Base-by-base conservation (phyloP, 1,140 invertebrate genomes). In the Ectropis grisescens region DNA sequence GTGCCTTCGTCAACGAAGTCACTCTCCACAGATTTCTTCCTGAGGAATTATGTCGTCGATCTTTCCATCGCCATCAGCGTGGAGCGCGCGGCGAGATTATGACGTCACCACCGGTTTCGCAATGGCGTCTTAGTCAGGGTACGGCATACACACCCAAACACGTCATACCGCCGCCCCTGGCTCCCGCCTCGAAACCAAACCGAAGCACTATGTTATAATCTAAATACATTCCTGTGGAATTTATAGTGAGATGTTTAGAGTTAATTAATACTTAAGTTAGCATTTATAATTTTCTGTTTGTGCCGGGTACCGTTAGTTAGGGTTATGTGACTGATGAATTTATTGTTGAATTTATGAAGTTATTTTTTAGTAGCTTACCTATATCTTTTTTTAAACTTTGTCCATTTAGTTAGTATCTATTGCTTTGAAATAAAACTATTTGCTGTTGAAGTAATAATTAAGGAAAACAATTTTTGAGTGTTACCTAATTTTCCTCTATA, bases 1-100 rank as follows among this genome's bases (percentile, higher is more conserved):
- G n/a, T n/a, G n/a, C n/a, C n/a, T n/a, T n/a, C n/a, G n/a, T n/a
- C n/a, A n/a, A n/a, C n/a, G n/a, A n/a, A n/a, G n/a, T n/a, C n/a
- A n/a, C n/a, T 93, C 0, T 88, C 92, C 0, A 88, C 87, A 1
- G 92, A 94, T 62, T 94, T 91, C 68, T 93, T 93, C 64, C 80
- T 92, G 2, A 90, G 89, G 7, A 92, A 89, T 47, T 89, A 93
- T 65, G 76, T 93, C 6, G 86, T 93, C 11, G 86, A 90, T 36
- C 71, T 90, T 2, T 86, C 90, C 5, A 88, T 91, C 53, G 76
- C 84, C 11, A 74, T 87, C 0, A 90, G 87, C 42, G 64, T 79
- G 0, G 69, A 76, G 14, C 58, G 76, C 9, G 60, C 49, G 1
- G 47, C 44, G 11, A 52, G 54, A 13, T 81, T 74, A 78, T 81